Evolutionary conservation across 1,140 invertebrate genomes (phyloP), one percentile per base, ranked within the genome.

Genomic region (Bacillus rossius): DNA sequence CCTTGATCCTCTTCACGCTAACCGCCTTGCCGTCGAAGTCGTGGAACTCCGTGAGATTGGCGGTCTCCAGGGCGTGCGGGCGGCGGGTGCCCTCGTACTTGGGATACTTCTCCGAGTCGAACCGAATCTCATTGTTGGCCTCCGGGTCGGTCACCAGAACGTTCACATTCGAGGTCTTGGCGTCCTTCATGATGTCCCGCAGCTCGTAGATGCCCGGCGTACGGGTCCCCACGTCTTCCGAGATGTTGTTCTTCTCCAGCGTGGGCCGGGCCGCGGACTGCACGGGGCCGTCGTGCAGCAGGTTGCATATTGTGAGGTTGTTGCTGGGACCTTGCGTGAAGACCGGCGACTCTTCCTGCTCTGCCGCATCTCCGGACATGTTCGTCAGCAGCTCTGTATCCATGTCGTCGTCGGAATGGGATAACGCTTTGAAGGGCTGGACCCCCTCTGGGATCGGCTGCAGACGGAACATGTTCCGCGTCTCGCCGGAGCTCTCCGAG

Each of bases 71-170:
- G 17, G 66, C 59, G 47, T 73, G 69, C 56, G 65, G 71, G 48
- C 72, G 60, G 8, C 73, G 68, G 17, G 67, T 62, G 59, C 66
- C 69, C 19, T 76, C 78, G 55, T 75, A 73, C 58, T 73, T 74
- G 0, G 82, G 79, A 72, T 80, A 85, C 62, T 86, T 86, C 59
- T 84, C 81, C 0, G 82, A 84, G 67, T 85, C 83, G 53, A 79
- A 82, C 60, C 76, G 71, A 22, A 83, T 75, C 57, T 78, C 75
- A 57, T 82, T 81, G 55, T 81, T 79, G 50, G 75, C 77, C 34
- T 77, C 75, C 59, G 75, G 71, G 49, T 77, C 75, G 0, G 74
- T 77, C 2, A 78, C 78, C 8, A 83, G 68, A 23, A 86, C 82
- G 70, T 85, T 85, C 0, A 81, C 80, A 65, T 84, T 84, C 23